Percentiles rank a stretch among this genome's conserved stretches.
phyloP scores from a whole-genome alignment of 2,797 vertebrate species.

The Mus minutoides region DNA sequence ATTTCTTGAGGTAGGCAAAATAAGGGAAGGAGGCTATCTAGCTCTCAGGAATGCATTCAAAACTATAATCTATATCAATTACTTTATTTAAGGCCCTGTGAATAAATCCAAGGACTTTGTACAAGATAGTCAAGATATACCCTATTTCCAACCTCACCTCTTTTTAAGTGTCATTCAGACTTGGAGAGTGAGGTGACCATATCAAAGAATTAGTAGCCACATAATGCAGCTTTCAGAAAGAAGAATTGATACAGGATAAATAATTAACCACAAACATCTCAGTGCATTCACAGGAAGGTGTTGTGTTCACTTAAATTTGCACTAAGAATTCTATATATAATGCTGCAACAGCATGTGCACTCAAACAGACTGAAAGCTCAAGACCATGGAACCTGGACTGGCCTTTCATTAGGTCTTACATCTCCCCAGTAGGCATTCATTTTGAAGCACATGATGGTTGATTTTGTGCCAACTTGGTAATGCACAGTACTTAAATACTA shows the following conservation, averaged over 20 bases:
- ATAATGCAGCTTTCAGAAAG: background rate
- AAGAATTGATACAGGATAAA: background rate
- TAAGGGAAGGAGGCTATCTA: background rate
- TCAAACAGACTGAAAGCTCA: background rate
- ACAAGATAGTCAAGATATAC: background rate
- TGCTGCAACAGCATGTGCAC: background rate
- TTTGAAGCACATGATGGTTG: background rate
- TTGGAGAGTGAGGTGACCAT: background rate
- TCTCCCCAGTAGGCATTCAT: background rate
- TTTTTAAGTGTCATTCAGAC: background rate
- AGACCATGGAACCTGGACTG: background rate
- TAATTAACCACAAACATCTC: background rate
- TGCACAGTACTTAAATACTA: background rate
- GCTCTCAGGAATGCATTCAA: background rate
- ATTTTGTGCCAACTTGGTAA: background rate
- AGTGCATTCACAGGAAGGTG: background rate
- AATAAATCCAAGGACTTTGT: background rate
- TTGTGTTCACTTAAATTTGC: background rate
- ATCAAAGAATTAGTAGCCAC: background rate
- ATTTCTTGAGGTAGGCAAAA: background rate
- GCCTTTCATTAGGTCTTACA: background rate
- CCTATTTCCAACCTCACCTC: background rate
- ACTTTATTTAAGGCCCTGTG: background rate
- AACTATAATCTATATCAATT: conserved; percentile 4
- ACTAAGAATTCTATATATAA: background rate